These are phyloP conservation scores for Leptinotarsa lineolata DNA, from an alignment of 1,140 invertebrate species.

Conservation along the genomic window DNA sequence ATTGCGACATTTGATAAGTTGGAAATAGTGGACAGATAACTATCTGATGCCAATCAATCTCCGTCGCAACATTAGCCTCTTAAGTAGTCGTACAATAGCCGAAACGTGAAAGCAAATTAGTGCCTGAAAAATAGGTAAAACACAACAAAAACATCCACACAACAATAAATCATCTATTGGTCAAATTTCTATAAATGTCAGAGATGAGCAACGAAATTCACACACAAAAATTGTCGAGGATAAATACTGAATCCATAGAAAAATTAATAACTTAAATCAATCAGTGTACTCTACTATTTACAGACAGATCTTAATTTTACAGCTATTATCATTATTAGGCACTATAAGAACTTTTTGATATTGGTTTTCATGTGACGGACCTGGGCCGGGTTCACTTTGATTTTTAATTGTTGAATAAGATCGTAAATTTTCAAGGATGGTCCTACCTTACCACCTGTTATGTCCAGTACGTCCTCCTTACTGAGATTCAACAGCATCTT, in stretches of 20 bases:
- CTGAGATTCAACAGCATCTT: conserved; percentile 76
- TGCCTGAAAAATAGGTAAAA: too few species aligned
- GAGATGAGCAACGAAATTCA: conserved; percentile 22
- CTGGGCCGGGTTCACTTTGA: conserved; percentile 77
- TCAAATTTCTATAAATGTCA: conserved; percentile 1
- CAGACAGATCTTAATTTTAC: conserved; percentile 11
- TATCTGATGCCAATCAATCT: too few species aligned
- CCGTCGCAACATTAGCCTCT: too few species aligned
- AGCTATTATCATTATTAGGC: conserved; percentile 36
- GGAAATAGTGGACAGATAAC: too few species aligned
- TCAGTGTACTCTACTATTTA: conserved; percentile 18
- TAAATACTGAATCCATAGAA: conserved; percentile 27
- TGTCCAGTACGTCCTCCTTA: conserved; percentile 87
- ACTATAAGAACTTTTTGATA: conserved; percentile 58
- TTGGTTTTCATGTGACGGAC: conserved; percentile 62
- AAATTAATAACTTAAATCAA: conserved; percentile 14
- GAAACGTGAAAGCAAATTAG: too few species aligned
- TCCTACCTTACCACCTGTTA: conserved; percentile 91
- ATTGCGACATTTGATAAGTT: too few species aligned
- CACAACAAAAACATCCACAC: neutral
- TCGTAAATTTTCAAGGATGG: conserved; percentile 92
- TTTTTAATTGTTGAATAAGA: conserved; percentile 85
- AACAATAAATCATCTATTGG: conserved; percentile 1
- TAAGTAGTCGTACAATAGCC: too few species aligned
- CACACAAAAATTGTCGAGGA: conserved; percentile 23